Evolutionary conservation across 1,140 invertebrate genomes (phyloP).

Genomic region (Drosophila azteca): DNA sequence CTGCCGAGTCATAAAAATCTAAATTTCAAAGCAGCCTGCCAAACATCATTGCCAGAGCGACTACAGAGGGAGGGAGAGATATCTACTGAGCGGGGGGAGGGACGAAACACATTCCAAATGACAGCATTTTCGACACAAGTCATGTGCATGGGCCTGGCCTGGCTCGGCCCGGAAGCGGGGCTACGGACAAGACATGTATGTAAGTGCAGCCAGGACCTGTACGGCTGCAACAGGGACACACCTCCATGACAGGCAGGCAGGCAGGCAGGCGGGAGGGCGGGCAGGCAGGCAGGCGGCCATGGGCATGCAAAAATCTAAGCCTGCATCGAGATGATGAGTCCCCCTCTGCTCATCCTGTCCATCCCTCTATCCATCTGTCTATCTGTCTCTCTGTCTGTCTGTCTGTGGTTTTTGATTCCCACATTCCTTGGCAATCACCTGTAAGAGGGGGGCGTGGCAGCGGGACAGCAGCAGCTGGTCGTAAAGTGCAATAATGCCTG

Average conservation of each 20-base stretch:
- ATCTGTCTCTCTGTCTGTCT: slow-evolving; percentile 37
- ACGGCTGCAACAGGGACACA: slow-evolving; percentile 24
- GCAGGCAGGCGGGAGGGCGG: no score
- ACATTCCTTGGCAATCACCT: slow-evolving; percentile 54
- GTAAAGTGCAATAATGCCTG: slow-evolving; percentile 80
- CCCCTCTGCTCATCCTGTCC: not conserved
- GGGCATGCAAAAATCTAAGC: slow-evolving; percentile 77
- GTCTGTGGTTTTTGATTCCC: slow-evolving; percentile 48
- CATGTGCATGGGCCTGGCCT: slow-evolving; percentile 40
- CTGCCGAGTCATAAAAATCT: slow-evolving; percentile 70
- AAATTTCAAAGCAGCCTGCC: slow-evolving; percentile 75
- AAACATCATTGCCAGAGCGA: slow-evolving; percentile 37
- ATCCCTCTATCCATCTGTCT: slow-evolving; percentile 1
- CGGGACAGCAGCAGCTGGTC: slow-evolving; percentile 74
- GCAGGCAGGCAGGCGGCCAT: slow-evolving; percentile 21
- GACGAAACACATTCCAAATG: slow-evolving; percentile 55
- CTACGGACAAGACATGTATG: slow-evolving; percentile 53
- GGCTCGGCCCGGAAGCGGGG: not conserved
- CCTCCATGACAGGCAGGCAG: slow-evolving; percentile 32
- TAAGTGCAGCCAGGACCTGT: slow-evolving; percentile 65
- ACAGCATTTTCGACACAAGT: slow-evolving; percentile 79
- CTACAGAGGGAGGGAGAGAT: slow-evolving; percentile 6
- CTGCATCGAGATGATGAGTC: slow-evolving; percentile 49
- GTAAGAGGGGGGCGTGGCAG: slow-evolving; percentile 25
- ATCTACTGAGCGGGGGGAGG: slow-evolving; percentile 6